Conservation (phyloP, 2,888 invertebrate species). For the Cryptus armator region DNA sequence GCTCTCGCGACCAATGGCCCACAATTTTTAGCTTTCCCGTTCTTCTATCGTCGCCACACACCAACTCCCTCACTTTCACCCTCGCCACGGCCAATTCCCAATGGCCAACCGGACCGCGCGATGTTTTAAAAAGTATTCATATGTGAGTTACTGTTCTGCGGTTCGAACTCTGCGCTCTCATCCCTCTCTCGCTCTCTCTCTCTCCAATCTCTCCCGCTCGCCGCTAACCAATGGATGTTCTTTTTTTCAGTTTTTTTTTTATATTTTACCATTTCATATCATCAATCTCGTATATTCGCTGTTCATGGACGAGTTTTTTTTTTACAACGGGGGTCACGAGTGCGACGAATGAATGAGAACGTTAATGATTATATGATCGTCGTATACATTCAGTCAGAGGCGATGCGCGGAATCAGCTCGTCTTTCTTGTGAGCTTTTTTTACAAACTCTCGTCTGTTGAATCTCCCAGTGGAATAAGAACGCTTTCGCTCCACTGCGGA, state of each 20-base stretch:
- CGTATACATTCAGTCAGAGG: slow-evolving; percentile 28
- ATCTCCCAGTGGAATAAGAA: neutral
- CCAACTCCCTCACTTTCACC: neutral
- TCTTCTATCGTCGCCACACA: neutral
- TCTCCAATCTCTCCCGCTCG: neutral
- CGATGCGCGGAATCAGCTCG: slow-evolving; percentile 27
- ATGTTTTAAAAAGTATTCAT: slow-evolving; percentile 65
- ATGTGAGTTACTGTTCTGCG: slow-evolving; percentile 60
- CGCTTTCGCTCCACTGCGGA: neutral
- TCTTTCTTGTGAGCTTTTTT: slow-evolving; percentile 9
- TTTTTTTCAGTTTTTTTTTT: slow-evolving; percentile 23
- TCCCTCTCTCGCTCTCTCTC: neutral
- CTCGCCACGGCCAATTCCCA: neutral
- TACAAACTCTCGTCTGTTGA: neutral
- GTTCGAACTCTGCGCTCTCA: slow-evolving; percentile 35
- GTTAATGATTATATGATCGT: slow-evolving; percentile 21
- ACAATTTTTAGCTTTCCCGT: slow-evolving; percentile 52
- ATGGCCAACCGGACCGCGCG: slow-evolving; percentile 37
- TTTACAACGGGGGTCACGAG: neutral
- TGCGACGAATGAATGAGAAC: neutral
- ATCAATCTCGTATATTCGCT: slow-evolving; percentile 17
- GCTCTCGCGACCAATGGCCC: slow-evolving; percentile 46
- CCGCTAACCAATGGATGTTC: slow-evolving; percentile 30
- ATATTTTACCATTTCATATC: neutral
- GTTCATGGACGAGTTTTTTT: neutral